phyloP scores from a whole-genome alignment of 1,140 invertebrate species.

The Pantala flavescens region DNA sequence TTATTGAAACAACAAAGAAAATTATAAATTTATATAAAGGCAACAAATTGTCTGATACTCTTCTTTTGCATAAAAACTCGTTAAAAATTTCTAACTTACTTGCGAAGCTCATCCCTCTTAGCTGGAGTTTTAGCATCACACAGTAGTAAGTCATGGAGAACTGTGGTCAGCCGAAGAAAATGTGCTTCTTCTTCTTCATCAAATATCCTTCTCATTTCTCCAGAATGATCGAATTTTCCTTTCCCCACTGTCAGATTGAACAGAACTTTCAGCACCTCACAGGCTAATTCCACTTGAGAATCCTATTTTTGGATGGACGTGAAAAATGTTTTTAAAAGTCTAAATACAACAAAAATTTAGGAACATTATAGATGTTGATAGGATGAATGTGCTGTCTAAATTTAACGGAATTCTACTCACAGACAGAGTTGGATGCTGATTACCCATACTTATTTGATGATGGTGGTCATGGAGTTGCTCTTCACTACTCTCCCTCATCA shows the following conservation, averaged over 20 bases:
- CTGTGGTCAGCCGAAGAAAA: constrained; percentile 57
- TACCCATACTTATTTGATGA: not conserved
- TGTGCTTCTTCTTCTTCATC: constrained; percentile 58
- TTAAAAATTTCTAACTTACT: constrained; percentile 38
- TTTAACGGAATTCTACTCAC: not conserved
- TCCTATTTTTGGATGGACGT: constrained; percentile 34
- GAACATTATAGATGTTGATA: constrained; percentile 15
- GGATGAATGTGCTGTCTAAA: no score
- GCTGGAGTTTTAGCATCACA: constrained; percentile 45
- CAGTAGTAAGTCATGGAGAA: constrained; percentile 60
- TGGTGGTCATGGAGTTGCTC: not conserved
- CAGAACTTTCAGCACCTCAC: constrained; percentile 78
- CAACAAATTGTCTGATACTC: no score
- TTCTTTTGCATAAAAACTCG: no score
- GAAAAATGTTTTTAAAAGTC: constrained; percentile 19
- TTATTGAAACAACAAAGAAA: no score
- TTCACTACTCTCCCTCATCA: constrained; percentile 22
- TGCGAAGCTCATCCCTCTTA: constrained; percentile 58
- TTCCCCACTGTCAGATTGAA: constrained; percentile 70
- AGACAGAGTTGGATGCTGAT: not conserved
- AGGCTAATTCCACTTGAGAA: constrained; percentile 55
- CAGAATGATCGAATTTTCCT: constrained; percentile 31
- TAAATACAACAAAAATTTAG: constrained; percentile 24
- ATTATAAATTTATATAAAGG: no score
- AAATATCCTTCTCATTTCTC: constrained; percentile 30